Evolutionary conservation across 2,113 vertebrate species (phyloP).

Genomic region (Parotia lawesii): DNA sequence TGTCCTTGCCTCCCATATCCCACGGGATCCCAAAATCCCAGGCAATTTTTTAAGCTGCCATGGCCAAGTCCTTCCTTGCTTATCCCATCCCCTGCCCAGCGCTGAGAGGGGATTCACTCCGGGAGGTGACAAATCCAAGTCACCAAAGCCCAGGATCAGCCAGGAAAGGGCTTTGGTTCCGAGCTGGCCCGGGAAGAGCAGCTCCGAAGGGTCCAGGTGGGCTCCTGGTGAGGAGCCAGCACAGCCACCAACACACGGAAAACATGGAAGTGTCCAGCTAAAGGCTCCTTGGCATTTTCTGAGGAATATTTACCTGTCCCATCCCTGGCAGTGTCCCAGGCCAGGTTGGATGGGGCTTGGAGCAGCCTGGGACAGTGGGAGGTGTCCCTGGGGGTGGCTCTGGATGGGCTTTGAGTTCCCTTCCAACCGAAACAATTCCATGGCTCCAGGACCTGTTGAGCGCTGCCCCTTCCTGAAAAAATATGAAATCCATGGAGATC

Average conservation of each 20-base stretch:
- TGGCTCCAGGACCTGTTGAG: neutral
- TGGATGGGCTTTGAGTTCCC: neutral
- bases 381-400: neutral
- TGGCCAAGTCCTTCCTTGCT: neutral
- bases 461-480: neutral
- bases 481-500: rapidly evolving
- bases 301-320: neutral
- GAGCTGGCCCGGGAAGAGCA: neutral
- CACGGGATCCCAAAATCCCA: neutral
- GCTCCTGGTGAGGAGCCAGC: neutral
- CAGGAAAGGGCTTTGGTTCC: neutral
- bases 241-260: neutral
- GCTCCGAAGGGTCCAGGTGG: neutral
- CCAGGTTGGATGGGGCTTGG: neutral
- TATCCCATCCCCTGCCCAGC: neutral
- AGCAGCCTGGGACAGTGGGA: neutral
- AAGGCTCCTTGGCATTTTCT: neutral
- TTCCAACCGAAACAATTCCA: neutral
- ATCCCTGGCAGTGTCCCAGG: neutral
- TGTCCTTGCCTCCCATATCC: neutral
- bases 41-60: neutral
- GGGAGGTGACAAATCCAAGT: neutral
- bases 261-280: rapidly evolving
- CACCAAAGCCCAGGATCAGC: neutral
- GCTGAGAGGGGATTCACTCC: neutral